These are phyloP conservation scores for Chloroceryle aenea DNA, from an alignment of 2,113 vertebrate species.

Conservation along the genomic window DNA sequence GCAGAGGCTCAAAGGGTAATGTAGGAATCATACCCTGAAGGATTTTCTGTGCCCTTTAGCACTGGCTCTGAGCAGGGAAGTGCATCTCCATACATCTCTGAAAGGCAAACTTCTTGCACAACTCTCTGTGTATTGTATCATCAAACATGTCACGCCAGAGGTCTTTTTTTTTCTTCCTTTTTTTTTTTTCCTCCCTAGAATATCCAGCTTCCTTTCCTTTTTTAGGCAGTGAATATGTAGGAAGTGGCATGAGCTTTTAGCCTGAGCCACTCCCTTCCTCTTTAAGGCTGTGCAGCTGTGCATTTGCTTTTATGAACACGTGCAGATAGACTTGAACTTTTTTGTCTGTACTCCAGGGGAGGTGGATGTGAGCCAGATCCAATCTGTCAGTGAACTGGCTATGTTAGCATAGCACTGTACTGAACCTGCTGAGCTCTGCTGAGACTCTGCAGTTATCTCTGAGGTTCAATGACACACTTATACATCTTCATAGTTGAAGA, in stretches of 20 bases:
- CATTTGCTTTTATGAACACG: conserved; percentile 30
- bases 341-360: conserved; percentile 57
- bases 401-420: background rate
- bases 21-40: background rate
- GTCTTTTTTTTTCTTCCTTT: background rate
- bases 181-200: background rate
- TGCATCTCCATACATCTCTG: background rate
- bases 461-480: background rate
- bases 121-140: background rate
- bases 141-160: background rate
- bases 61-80: background rate
- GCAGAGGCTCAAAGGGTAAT: background rate
- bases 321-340: conserved; percentile 59
- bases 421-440: conserved; percentile 16
- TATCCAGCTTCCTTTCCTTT: conserved; percentile 31
- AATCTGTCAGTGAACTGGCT: conserved; percentile 35
- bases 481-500: background rate
- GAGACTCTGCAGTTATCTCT: background rate
- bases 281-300: conserved; percentile 45
- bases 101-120: background rate
- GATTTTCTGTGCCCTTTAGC: background rate
- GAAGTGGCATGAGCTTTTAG: background rate
- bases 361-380: conserved; percentile 43
- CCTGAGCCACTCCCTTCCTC: conserved; percentile 44
- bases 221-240: conserved; percentile 20